A percentile compares a stretch with the other conserved stretches of the same genome.
phyloP scores from a whole-genome alignment of 2,113 vertebrate genomes.

The Motacilla alba region DNA sequence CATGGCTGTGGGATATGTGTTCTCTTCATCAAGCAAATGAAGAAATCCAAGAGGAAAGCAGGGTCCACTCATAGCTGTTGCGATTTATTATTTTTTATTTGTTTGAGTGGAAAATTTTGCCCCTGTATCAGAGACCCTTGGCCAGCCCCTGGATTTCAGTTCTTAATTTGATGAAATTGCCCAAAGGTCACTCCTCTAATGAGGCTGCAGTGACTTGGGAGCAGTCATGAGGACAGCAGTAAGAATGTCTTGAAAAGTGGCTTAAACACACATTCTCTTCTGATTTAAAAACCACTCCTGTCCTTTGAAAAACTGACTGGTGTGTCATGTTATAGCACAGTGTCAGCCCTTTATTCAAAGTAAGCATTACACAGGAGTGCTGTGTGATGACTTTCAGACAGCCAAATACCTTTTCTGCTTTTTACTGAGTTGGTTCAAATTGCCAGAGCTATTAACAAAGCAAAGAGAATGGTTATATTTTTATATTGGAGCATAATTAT shows the following conservation, averaged over 20 bases:
- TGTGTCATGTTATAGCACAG: not conserved
- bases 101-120: conserved; percentile 6
- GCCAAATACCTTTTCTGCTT: not conserved
- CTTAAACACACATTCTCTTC: not conserved
- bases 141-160: conserved; percentile 11
- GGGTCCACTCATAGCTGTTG: not conserved
- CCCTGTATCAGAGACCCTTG: not conserved
- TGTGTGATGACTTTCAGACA: not conserved
- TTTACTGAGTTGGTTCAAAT: not conserved
- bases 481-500: conserved; percentile 10
- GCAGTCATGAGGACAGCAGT: not conserved
- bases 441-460: conserved; percentile 33
- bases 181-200: conserved; percentile 20
- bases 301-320: not conserved
- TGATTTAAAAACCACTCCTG: not conserved
- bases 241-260: not conserved
- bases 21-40: not conserved
- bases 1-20: not conserved
- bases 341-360: not conserved
- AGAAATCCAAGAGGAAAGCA: not conserved
- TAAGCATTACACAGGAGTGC: not conserved
- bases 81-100: not conserved
- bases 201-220: not conserved
- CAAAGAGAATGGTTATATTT: conserved; percentile 22
- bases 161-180: conserved; percentile 34